Base-by-base conservation (phyloP, 92 coral and sea anemone genomes). In the Paramuricea clavata region DNA sequence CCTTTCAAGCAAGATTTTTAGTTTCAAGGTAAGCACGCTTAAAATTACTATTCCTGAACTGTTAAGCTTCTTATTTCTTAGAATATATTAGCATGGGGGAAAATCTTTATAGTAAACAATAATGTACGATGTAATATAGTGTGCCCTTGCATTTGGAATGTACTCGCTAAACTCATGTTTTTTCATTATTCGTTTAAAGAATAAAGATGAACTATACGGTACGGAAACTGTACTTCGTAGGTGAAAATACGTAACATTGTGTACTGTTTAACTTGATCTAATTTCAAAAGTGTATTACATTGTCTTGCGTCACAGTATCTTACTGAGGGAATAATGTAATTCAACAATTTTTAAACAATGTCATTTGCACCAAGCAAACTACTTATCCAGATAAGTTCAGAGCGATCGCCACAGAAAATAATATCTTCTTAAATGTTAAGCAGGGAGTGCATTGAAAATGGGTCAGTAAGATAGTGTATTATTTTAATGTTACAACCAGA, bases 401-500 rank as follows among this genome's bases (percentile, higher is more conserved):
- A 26, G 1, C 6, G 13, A 12, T 26, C 6, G 12, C 41, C 44
- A 19, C 25, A 47, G 56, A 41, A 28, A 4, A 6, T 16, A n/a
- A 12, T 44, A n/a, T 2, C 50, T n/a, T 26, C 59, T 41, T 13
- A 74, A 74, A 44, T 22, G 11, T 74, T 43, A 21, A 74, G 7
- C 39, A 17, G 47, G 42, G 26, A 54, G 23, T 54, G 27, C 13
- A 47, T 54, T 3, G 62, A 54, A 54, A 10, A 54, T 54, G 17
- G 26, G 62, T 2, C 54, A 47, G 54, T 47, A 47, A 47, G 13
- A 11, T 23, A 43, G 32, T 54, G 35, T 15, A n/a, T 28, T 49
- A 76, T 76, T 49, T 56, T 76, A 49, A 76, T 27, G 82, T 54
- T 76, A 76, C 39, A 28, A 52, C 67, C 68, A 49, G 82, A 49